Conservation (phyloP, 2,888 invertebrate species). For the Leptogaster cylindrica region DNA sequence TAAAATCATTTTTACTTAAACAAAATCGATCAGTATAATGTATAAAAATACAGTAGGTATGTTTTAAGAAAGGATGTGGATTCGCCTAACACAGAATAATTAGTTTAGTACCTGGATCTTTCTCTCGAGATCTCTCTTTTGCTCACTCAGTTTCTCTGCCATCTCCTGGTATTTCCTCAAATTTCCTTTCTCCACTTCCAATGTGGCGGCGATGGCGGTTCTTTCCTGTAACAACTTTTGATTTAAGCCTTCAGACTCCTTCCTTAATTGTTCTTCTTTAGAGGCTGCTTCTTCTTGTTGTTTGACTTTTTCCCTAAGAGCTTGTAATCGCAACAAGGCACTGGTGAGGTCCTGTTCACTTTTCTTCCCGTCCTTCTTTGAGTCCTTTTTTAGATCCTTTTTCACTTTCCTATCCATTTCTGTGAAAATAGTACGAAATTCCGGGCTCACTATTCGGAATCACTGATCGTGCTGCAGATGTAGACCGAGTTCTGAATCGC, state of each 20-base stretch:
- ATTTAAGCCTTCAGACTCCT: conserved; percentile 4
- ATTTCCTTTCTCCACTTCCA: neutral
- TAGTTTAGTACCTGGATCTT: conserved; percentile 8
- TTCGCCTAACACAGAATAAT: neutral
- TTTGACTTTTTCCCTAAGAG: conserved; percentile 20
- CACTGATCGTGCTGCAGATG: too few species aligned
- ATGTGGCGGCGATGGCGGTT: neutral
- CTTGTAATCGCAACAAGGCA: conserved; percentile 2
- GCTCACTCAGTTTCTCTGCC: neutral
- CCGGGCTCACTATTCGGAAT: too few species aligned
- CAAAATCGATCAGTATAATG: neutral
- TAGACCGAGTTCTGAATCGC: too few species aligned
- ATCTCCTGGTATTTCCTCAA: neutral
- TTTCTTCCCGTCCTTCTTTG: neutral
- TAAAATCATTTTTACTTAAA: neutral
- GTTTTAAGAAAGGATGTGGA: too few species aligned
- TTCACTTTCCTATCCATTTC: too few species aligned
- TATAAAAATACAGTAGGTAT: neutral
- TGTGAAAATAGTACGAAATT: too few species aligned
- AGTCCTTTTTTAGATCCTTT: conserved; percentile 22
- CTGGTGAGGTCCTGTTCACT: conserved; percentile 12
- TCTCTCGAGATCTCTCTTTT: neutral
- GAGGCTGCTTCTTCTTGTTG: conserved; percentile 12
- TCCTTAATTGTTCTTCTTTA: conserved; percentile 14
- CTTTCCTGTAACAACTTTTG: neutral